These are phyloP conservation scores for Barbus barbus DNA, from an alignment of 2,113 vertebrate genomes.

Conservation along the genomic window DNA sequence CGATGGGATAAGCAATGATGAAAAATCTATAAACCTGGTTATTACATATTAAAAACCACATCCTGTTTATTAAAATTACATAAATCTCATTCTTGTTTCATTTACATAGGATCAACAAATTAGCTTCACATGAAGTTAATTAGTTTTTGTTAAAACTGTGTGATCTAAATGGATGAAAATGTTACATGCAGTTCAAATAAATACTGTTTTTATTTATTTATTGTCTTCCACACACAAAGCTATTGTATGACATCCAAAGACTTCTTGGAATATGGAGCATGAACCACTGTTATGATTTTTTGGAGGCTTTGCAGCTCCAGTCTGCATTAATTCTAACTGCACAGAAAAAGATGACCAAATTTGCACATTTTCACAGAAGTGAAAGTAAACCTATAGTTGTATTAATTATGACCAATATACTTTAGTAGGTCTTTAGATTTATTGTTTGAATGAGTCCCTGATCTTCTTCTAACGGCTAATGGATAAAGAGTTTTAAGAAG, in stretches of 20 bases:
- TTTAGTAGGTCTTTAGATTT: background rate
- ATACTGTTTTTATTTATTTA: background rate
- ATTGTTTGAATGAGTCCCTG: background rate
- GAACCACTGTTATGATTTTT: background rate
- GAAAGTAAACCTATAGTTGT: background rate
- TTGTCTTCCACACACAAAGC: too few species aligned
- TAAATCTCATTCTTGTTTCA: background rate
- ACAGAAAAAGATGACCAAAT: background rate
- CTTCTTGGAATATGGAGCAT: too few species aligned
- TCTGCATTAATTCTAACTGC: background rate
- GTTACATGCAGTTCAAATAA: background rate
- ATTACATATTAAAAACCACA: background rate
- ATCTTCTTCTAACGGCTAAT: background rate
- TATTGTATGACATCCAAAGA: too few species aligned
- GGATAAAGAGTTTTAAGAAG: conserved; percentile 25
- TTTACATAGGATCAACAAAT: background rate
- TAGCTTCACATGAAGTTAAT: background rate
- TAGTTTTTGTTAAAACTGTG: background rate
- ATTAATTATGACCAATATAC: background rate
- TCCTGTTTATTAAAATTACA: background rate
- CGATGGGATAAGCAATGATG: background rate
- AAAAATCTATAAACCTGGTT: background rate
- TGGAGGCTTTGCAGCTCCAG: background rate
- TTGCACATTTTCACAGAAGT: background rate
- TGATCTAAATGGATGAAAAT: background rate